These are phyloP conservation scores for Callopanchax toddi DNA, from an alignment of 2,113 vertebrate genomes.

Conservation along the genomic window DNA sequence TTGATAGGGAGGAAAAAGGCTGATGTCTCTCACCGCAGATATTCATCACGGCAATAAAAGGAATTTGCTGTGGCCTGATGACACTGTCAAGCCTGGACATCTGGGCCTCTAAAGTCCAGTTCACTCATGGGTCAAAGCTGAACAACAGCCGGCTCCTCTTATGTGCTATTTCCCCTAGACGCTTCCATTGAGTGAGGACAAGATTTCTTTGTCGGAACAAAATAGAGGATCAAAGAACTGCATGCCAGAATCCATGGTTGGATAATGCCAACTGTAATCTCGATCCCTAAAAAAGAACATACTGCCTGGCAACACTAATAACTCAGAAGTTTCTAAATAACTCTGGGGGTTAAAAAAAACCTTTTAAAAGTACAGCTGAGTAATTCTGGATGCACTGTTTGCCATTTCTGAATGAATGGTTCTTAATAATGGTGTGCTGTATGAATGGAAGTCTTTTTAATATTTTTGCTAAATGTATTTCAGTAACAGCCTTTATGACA, in stretches of 20 bases:
- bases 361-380: no score
- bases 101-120: conserved; percentile 20
- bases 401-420: no score
- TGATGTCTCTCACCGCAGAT: background rate
- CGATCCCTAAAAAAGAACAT: conserved; percentile 17
- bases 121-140: conserved; percentile 30
- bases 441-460: no score
- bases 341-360: no score
- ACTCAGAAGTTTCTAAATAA: no score
- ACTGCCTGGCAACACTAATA: conserved; percentile 35
- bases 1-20: conserved; percentile 16
- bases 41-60: background rate
- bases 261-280: conserved; percentile 27
- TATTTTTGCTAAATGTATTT: no score
- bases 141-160: conserved; percentile 14
- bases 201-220: conserved; percentile 26
- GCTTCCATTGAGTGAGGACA: conserved; percentile 8
- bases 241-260: conserved; percentile 16
- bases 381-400: no score
- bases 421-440: no score
- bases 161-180: background rate
- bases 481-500: no score
- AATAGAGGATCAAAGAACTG: conserved; percentile 38
- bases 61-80: background rate
- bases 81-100: conserved; percentile 9